A percentile compares a stretch with the other conserved stretches of the same genome.
These are phyloP conservation scores for Megastigmus dorsalis DNA, from an alignment of 2,888 invertebrate genomes.

Conservation along the genomic window DNA sequence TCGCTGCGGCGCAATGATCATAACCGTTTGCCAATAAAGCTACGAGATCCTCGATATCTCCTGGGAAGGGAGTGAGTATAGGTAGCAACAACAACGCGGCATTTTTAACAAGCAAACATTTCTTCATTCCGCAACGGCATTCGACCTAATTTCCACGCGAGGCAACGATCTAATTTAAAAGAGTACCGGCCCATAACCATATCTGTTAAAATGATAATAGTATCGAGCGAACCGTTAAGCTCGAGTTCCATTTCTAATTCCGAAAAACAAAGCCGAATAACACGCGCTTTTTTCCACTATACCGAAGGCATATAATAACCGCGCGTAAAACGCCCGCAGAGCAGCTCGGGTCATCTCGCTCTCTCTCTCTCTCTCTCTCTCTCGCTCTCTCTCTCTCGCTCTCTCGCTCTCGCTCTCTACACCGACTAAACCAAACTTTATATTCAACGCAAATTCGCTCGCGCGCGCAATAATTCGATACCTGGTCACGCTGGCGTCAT, in stretches of 20 bases:
- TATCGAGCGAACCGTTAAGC: constrained; percentile 4
- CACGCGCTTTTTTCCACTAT: neutral
- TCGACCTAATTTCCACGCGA: constrained; percentile 25
- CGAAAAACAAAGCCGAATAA: neutral
- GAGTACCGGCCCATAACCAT: neutral
- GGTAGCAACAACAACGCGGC: too few relatives aligned
- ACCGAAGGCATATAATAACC: too few relatives aligned
- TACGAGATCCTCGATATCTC: too few relatives aligned
- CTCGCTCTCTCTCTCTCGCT: neutral
- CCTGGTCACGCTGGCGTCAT: constrained; percentile 50
- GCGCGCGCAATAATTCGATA: constrained; percentile 45
- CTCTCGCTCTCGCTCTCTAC: neutral
- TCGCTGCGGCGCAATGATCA: too few relatives aligned
- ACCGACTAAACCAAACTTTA: constrained; percentile 30
- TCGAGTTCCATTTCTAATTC: constrained; percentile 1
- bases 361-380: too few relatives aligned
- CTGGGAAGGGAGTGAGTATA: too few relatives aligned
- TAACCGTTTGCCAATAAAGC: too few relatives aligned
- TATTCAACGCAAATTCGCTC: constrained; percentile 27
- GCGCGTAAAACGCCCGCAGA: too few relatives aligned
- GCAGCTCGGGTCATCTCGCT: too few relatives aligned
- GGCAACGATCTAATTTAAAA: constrained; percentile 28
- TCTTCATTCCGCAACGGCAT: too few relatives aligned
- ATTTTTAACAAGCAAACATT: too few relatives aligned
- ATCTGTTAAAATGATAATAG: constrained; percentile 19